A percentile compares a stretch with the other conserved stretches of the same genome.
phyloP scores from a whole-genome alignment of 2,797 vertebrate genomes.

The Halcyon leucocephala region DNA sequence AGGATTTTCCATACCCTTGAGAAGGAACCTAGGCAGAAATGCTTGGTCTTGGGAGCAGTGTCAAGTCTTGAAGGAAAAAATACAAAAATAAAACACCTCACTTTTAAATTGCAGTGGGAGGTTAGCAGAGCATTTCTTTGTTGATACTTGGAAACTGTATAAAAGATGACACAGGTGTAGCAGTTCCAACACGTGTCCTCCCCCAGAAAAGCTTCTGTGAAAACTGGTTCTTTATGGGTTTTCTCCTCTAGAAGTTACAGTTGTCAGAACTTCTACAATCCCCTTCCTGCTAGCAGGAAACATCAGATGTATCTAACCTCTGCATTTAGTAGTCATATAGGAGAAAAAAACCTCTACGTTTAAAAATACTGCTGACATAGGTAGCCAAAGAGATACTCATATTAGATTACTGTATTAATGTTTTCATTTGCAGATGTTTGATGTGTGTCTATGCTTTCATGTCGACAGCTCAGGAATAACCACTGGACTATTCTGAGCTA shows the following conservation, averaged over 20 bases:
- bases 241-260: not conserved
- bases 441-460: fast-evolving
- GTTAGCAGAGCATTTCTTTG: not conserved
- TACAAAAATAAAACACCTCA: not conserved
- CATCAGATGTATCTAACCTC: not conserved
- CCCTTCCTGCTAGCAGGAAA: not conserved
- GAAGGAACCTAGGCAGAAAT: not conserved
- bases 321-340: not conserved
- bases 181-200: not conserved
- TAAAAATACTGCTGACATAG: not conserved
- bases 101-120: not conserved
- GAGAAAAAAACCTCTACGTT: not conserved
- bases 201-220: not conserved
- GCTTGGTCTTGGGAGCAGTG: not conserved
- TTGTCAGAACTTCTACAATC: not conserved
- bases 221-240: not conserved
- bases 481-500: not conserved
- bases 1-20: not conserved
- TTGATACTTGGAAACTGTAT: not conserved
- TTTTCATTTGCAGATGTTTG: not conserved
- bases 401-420: not conserved
- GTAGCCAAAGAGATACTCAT: not conserved
- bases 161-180: not conserved
- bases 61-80: fast-evolving
- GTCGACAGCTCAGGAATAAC: not conserved